Evolutionary conservation across 2,888 invertebrate species (phyloP), one percentile per base, ranked within the genome.

Genomic region (Chydorus sphaericus): DNA sequence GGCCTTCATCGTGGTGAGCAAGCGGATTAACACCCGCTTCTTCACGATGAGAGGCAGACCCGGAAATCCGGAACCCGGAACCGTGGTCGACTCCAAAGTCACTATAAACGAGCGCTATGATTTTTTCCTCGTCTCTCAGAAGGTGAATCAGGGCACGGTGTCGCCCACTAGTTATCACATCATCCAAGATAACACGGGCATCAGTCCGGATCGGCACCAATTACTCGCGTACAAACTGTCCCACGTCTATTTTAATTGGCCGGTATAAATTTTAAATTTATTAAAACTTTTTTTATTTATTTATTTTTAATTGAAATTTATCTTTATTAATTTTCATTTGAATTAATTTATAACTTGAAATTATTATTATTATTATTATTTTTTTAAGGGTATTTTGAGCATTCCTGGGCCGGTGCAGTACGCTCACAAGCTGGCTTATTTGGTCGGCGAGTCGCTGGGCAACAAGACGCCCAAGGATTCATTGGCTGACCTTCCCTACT

Each of bases 401-500:
- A 93, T 94, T 3, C 94, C 94, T 0, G 86, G 92, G 0, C 91
- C 91, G 0, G 90, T 90, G 66, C 92, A 93, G 67, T 93, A 92
- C 68, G 93, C 94, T 0, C 93, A 94, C 68, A 94, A 93, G 66
- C 70, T 94, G 60, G 92, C 94, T 0, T 92, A 88, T 69, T 71
- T 93, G 6, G 83, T 87, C 0, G 85, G 85, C 0, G 90, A 92
- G 67, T 77, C 77, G 8, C 75, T 93, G 10, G 11, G 28, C 26
- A 87, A 91, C 65, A 71, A 73, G 30, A 67, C 74, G 18, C 85
- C 86, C 0, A 74, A 77, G 49, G 68, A 73, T 37, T 71, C 75
- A 0, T 70, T 87, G 23, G 77, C 75, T 48, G 79, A 76, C 18
- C 72, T 80, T 0, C 69, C 86, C 0, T 85, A 82, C 65, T 87